phyloP scores from a whole-genome alignment of 2,888 invertebrate species.

The Nephrotoma flavescens region DNA sequence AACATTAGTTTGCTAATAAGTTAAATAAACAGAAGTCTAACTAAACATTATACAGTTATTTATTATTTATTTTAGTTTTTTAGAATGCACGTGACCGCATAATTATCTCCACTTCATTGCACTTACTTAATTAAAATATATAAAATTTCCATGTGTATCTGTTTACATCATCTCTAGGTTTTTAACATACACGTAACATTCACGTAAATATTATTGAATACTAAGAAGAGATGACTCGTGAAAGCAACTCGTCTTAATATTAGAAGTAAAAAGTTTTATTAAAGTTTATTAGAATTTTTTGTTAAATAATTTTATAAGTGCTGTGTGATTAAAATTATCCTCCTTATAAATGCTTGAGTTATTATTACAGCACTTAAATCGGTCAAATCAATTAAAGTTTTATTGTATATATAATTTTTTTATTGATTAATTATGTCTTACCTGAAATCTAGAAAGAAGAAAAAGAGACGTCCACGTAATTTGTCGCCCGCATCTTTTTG shows the following conservation, averaged over 20 bases:
- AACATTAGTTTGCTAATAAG: no score
- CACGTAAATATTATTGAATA: not conserved
- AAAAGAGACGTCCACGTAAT: not conserved
- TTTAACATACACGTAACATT: not conserved
- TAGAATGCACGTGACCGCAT: no score
- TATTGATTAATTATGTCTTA: not conserved
- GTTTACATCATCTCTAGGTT: not conserved
- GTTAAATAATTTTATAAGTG: not conserved
- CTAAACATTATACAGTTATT: no score
- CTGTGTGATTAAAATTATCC: not conserved
- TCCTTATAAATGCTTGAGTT: not conserved
- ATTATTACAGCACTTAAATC: not conserved
- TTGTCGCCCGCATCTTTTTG: not conserved
- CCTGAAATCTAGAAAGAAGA: not conserved
- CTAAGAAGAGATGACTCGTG: not conserved
- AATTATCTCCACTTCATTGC: not conserved
- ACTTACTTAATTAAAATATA: not conserved
- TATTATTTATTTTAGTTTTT: no score
- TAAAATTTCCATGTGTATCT: not conserved
- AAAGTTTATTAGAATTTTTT: not conserved
- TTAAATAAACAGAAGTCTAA: no score
- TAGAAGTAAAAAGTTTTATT: no score
- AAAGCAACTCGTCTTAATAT: not conserved
- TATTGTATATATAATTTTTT: not conserved
- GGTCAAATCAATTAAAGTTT: not conserved